Conservation (phyloP, 2,888 invertebrate species). For the Uropetala carovei region DNA sequence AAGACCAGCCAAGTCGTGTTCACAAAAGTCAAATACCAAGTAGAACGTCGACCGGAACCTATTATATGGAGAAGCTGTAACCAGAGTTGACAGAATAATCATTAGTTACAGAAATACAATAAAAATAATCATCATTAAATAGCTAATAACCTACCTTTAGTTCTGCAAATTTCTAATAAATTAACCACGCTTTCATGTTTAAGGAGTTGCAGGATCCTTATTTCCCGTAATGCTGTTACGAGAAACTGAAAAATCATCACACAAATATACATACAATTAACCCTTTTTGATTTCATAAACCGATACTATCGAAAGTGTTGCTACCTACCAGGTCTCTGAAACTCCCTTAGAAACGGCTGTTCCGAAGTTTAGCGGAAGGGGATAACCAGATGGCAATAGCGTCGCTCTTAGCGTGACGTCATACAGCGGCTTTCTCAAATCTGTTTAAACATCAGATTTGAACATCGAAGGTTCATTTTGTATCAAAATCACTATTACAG, state of each 20-base stretch:
- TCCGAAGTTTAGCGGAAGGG: no score
- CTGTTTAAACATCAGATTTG: no score
- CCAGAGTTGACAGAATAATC: constrained; percentile 41
- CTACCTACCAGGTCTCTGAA: no score
- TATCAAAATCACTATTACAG: no score
- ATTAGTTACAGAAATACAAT: constrained; percentile 68
- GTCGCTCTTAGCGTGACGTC: no score
- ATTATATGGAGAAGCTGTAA: constrained; percentile 81
- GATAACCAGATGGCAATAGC: no score
- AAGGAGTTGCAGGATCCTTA: constrained; percentile 94
- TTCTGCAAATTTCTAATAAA: constrained; percentile 96
- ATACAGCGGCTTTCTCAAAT: no score
- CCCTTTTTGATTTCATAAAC: no score
- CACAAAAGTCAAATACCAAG: constrained; percentile 98
- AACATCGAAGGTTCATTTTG: no score
- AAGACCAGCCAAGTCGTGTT: constrained; percentile 97
- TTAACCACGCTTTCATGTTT: constrained; percentile 99
- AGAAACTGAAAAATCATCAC: constrained; percentile 85
- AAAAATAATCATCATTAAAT: constrained; percentile 31
- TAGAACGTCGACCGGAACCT: constrained; percentile 93
- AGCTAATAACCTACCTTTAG: constrained; percentile 83
- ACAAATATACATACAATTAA: no score
- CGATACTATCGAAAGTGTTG: no score
- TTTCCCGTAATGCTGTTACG: constrained; percentile 97
- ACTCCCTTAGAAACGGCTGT: no score